Evolutionary conservation across 1,140 invertebrate genomes (phyloP), one percentile per base, ranked within the genome.

Genomic region (Leptinotarsa lineolata): DNA sequence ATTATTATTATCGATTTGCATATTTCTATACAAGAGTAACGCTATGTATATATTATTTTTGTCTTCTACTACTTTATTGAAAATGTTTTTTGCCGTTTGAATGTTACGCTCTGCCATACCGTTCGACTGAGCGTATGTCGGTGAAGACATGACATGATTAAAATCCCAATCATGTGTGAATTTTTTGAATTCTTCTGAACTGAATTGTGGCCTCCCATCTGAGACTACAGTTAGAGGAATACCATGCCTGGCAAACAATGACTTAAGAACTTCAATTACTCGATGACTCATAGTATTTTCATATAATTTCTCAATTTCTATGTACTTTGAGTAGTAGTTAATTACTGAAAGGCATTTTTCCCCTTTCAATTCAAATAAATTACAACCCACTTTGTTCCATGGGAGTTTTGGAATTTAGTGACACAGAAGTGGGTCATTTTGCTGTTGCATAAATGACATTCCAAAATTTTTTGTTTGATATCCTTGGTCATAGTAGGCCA

Each of bases 141-240:
- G 60, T 11, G 18, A 21, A 12, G 15, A n/a, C 60, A 61, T 61
- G 18, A 61, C 18, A 61, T 61, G 60, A 4, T 61, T 18, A 61
- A 61, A 61, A 1, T 61, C n/a, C 59, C 59, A 61, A 16, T 61
- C 59, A 16, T 18, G 12, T 12, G 59, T 15, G 21, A 61, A 16
- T 18, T 61, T 18, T 18, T n/a, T 61, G 59, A 61, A 61, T 20
- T 16, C 6, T 2, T 2, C n/a, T 2, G n/a, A 15, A 20, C 2
- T 15, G 74, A 84, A 87, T 59, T 85, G 83, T 2, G 85, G 81
- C 5, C 82, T 83, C 74, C 84, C 83, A 77, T 87, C 85, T 11
- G 72, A 76, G 4, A 85, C 74, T 24, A 84, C 5, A 46, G 78
- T 80, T n/a, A 77, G 69, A 21, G 84, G 84, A 58, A 86, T 83